Conservation (phyloP, 2,888 invertebrate genomes). For the Pocota personata region DNA sequence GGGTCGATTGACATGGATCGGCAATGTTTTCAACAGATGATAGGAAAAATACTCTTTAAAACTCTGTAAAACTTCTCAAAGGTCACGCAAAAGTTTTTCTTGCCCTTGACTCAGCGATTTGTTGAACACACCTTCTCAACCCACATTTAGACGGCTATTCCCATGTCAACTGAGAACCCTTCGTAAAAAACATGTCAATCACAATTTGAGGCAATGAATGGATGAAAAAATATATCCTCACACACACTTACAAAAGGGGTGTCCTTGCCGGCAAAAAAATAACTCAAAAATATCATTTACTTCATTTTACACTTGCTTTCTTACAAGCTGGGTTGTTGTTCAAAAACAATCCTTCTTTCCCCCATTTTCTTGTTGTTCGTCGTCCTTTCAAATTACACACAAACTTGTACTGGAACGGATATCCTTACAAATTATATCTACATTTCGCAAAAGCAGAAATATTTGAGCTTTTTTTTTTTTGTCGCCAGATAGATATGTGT, state of each 20-base stretch:
- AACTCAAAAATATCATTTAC: slow-evolving; percentile 1
- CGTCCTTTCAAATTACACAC: neutral
- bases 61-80: neutral
- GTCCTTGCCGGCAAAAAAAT: slow-evolving; percentile 1
- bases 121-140: neutral
- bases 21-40: neutral
- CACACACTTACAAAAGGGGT: neutral
- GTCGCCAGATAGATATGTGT: neutral
- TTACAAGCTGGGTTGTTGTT: slow-evolving; percentile 18
- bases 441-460: slow-evolving; percentile 6
- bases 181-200: slow-evolving; percentile 22
- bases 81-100: neutral
- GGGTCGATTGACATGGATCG: neutral
- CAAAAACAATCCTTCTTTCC: slow-evolving; percentile 19
- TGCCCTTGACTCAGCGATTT: neutral
- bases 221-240: neutral
- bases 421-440: slow-evolving; percentile 11
- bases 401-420: slow-evolving; percentile 1
- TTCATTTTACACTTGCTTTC: slow-evolving; percentile 26
- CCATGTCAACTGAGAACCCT: neutral
- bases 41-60: too few relatives aligned
- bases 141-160: neutral
- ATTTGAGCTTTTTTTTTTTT: neutral
- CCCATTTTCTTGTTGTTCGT: neutral
- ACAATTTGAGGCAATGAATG: neutral